Base-by-base conservation (phyloP, 23 tunicate species). In the Trididemnum clinides region DNA sequence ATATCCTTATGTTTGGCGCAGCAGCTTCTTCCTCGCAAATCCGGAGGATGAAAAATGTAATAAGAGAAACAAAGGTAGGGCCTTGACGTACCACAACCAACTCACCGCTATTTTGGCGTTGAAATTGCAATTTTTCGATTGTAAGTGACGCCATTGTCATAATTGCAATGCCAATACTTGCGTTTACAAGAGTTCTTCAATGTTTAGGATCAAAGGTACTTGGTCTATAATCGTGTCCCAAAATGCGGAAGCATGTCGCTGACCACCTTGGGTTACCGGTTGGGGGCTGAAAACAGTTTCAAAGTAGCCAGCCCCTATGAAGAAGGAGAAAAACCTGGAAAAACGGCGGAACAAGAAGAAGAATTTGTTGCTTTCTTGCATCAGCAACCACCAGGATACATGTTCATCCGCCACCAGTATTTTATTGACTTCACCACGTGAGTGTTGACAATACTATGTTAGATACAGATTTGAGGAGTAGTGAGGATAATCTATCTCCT, bases 181-280 rank as follows among this genome's bases (percentile, higher is more conserved):
- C n/a, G n/a, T n/a, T n/a, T n/a, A n/a, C n/a, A n/a, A n/a, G n/a
- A n/a, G n/a, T n/a, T 7, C 54, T 44, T 10, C 10, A 44, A 7
- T 59, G 25, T 59, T 59, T 59, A 88, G 87, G 97, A 92, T 64
- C 64, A 71, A 2, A 78, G 91, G 25, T 85, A 39, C 77, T 74
- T 97, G 22, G 39, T 97, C 30, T 97, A 93, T 84, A 97, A 97
- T 72, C 88, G 99, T 30, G 99, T 97, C 33, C 99, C 99, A 20
- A 97, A 97, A 77, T 97, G 99, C 70, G 99, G 95, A 31, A 92
- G 97, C 50, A 93, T 88, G 88, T 91, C 99, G 30, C 51, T 93
- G 85, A 97, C 99, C 37, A 84, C 93, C 0, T 36, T 92, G 15
- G 77, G 87, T 49, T 92, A 97, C 78, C 89, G 82, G 19, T 79